Evolutionary conservation across 2,113 vertebrate species (phyloP).

Genomic region (Zosterops hypoxanthus): DNA sequence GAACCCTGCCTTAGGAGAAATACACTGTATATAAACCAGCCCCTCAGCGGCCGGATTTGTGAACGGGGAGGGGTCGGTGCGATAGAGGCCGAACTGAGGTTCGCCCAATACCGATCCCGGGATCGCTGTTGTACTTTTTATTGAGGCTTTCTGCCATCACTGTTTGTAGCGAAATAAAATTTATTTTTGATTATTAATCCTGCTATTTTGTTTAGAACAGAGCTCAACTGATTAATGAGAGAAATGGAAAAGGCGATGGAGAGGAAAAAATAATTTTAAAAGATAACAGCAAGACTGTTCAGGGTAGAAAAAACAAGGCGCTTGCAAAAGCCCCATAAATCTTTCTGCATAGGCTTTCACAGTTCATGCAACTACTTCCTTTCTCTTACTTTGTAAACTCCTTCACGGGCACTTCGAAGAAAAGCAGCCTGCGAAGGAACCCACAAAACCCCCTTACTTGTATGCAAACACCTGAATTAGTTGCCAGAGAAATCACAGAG

Average conservation of each 20-base stretch:
- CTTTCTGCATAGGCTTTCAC: neutral
- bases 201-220: too few relatives aligned
- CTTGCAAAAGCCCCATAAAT: neutral
- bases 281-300: neutral
- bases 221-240: neutral
- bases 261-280: neutral
- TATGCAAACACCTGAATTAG: neutral
- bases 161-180: too few relatives aligned
- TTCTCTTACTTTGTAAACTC: neutral
- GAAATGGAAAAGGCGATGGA: neutral
- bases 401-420: fast-evolving
- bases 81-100: too few relatives aligned
- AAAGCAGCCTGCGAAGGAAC: neutral
- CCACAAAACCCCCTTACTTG: neutral
- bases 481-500: neutral
- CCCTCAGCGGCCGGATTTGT: too few relatives aligned
- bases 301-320: neutral
- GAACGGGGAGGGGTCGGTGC: too few relatives aligned
- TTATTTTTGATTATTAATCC: too few relatives aligned
- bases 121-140: too few relatives aligned
- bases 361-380: neutral
- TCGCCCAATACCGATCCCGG: too few relatives aligned
- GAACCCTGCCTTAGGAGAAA: too few relatives aligned
- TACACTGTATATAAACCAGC: too few relatives aligned
- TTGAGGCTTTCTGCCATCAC: too few relatives aligned